Conservation (phyloP, 1,140 invertebrate genomes). For the Bicyclus anynana region DNA sequence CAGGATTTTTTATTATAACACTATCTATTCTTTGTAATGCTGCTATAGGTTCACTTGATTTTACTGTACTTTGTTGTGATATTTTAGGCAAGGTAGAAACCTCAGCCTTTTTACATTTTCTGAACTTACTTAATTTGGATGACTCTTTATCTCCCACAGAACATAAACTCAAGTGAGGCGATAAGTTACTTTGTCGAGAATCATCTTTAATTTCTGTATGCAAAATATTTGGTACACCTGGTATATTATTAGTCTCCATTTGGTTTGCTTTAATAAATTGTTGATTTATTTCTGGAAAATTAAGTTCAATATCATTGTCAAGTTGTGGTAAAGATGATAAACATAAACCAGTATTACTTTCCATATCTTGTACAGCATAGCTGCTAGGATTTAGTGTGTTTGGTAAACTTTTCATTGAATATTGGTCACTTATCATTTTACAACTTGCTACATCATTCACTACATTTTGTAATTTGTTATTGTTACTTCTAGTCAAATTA, state of each 20-base stretch:
- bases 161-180: conserved; percentile 1
- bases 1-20: conserved; percentile 72
- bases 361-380: conserved; percentile 59
- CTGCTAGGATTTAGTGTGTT: conserved; percentile 37
- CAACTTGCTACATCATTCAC: conserved; percentile 41
- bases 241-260: conserved; percentile 36
- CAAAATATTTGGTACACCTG: conserved; percentile 22
- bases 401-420: conserved; percentile 21
- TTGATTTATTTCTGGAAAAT: conserved; percentile 71
- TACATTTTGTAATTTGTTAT: conserved; percentile 19
- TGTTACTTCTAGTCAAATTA: conserved; percentile 28
- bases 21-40: conserved; percentile 44
- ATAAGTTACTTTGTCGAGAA: background rate
- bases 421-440: conserved; percentile 54
- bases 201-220: conserved; percentile 11
- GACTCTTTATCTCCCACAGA: conserved; percentile 45
- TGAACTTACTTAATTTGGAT: conserved; percentile 64
- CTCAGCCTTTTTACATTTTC: conserved; percentile 50
- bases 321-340: conserved; percentile 64
- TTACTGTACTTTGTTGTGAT: conserved; percentile 25
- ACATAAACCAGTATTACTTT: conserved; percentile 61
- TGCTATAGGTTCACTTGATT: conserved; percentile 21
- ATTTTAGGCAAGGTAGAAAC: background rate
- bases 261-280: conserved; percentile 71
- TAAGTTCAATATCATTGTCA: conserved; percentile 69